Percentiles rank a stretch among this genome's conserved stretches.
These are phyloP conservation scores for Drosophila dives DNA, from an alignment of 2,888 invertebrate genomes.

Conservation along the genomic window DNA sequence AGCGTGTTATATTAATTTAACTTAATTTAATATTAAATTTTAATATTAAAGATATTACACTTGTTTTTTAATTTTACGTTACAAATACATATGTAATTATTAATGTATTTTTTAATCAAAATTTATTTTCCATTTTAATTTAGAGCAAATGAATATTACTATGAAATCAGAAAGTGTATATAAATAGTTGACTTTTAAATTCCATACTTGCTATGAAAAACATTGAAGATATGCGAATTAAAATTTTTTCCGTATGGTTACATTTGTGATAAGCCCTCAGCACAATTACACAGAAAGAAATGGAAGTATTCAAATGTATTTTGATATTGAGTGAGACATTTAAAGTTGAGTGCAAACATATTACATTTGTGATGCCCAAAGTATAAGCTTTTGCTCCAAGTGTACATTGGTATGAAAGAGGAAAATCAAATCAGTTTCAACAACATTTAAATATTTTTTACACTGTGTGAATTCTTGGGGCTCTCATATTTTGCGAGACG, in stretches of 20 bases:
- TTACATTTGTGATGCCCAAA: background rate
- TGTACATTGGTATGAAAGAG: slow-evolving; percentile 13
- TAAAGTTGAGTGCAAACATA: background rate
- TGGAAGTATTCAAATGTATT: background rate
- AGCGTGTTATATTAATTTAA: background rate
- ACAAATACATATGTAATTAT: background rate
- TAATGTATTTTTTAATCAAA: background rate
- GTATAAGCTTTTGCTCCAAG: slow-evolving; percentile 2
- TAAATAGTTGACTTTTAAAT: background rate
- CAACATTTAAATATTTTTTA: slow-evolving; percentile 3
- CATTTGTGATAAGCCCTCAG: slow-evolving; percentile 33
- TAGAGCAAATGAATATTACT: background rate
- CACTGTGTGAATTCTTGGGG: background rate
- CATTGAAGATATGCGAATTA: slow-evolving; percentile 27
- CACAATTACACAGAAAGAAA: slow-evolving; percentile 10
- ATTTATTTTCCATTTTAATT: background rate
- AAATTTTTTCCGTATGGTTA: slow-evolving; percentile 30
- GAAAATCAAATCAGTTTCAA: background rate
- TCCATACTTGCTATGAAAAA: background rate
- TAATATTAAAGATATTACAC: background rate
- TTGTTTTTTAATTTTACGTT: background rate
- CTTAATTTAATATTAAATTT: background rate
- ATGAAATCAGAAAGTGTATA: background rate
- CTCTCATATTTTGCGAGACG: slow-evolving; percentile 9
- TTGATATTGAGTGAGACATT: background rate